These are phyloP conservation scores for Apodemus sylvaticus DNA, from an alignment of 2,113 vertebrate species.

Conservation along the genomic window DNA sequence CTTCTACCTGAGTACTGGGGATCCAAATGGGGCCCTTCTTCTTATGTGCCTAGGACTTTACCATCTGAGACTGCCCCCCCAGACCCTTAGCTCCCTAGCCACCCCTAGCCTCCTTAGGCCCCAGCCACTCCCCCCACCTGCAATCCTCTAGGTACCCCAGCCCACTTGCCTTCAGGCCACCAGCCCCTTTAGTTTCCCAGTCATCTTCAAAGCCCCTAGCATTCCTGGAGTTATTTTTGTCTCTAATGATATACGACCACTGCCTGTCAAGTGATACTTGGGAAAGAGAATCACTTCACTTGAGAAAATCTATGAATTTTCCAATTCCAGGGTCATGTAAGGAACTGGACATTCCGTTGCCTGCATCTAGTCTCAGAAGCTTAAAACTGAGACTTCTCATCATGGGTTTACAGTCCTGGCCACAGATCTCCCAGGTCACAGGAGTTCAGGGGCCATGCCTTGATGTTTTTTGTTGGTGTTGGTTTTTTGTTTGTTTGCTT, in stretches of 20 bases:
- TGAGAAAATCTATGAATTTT: not conserved
- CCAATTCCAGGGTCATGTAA: not conserved
- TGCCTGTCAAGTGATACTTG: not conserved
- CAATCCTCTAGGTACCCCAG: not conserved
- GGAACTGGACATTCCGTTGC: not conserved
- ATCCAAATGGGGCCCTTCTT: not conserved
- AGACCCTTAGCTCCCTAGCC: not conserved
- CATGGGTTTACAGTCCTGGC: not conserved
- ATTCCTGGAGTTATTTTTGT: not conserved
- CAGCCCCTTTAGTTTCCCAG: not conserved
- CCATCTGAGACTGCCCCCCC: too few species aligned
- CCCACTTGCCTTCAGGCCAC: not conserved
- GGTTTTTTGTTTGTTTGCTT: not conserved
- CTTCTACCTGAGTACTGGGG: too few species aligned
- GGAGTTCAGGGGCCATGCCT: not conserved
- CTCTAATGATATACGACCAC: not conserved
- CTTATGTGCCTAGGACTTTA: not conserved
- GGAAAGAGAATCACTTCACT: not conserved
- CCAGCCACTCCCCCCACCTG: not conserved
- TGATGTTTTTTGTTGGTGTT: too few species aligned
- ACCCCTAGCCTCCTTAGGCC: not conserved
- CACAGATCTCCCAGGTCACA: not conserved
- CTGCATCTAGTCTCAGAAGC: not conserved
- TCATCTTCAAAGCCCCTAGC: not conserved
- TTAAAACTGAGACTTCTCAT: not conserved